A percentile compares a stretch with the other conserved stretches of the same genome.
phyloP scores from a whole-genome alignment of 2,797 vertebrate genomes.

The Lithobates pipiens region DNA sequence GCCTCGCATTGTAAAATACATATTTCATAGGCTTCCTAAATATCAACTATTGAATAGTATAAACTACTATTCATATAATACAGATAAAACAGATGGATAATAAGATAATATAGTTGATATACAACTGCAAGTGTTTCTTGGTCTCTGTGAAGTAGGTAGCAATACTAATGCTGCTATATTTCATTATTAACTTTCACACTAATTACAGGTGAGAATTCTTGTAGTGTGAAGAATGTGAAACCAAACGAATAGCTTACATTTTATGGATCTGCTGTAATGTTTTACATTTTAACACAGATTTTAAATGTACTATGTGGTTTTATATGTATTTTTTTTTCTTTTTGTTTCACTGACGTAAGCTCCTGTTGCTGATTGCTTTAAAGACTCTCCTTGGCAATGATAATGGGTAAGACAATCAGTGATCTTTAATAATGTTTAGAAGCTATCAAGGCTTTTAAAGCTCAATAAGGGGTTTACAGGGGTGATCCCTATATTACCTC shows the following conservation, averaged over 20 bases:
- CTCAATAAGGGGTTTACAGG: too few species aligned
- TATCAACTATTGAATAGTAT: too few species aligned
- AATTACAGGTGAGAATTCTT: conserved; percentile 25
- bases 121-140: neutral
- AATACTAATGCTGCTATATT: conserved; percentile 14
- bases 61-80: too few species aligned
- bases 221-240: conserved; percentile 28
- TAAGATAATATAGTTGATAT: neutral
- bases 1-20: too few species aligned
- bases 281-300: neutral
- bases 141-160: neutral
- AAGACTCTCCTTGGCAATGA: neutral
- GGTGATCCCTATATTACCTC: too few species aligned
- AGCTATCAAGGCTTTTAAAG: neutral
- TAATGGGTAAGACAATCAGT: neutral
- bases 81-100: too few species aligned
- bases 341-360: neutral
- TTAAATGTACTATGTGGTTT: neutral
- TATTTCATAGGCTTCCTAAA: too few species aligned
- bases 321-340: neutral
- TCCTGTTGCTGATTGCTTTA: neutral
- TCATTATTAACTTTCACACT: conserved; percentile 30
- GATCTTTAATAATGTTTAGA: neutral
- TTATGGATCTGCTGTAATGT: conserved; percentile 8
- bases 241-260: conserved; percentile 7